phyloP scores from a whole-genome alignment of 1,140 invertebrate species.

The Penaeus chinensis region DNA sequence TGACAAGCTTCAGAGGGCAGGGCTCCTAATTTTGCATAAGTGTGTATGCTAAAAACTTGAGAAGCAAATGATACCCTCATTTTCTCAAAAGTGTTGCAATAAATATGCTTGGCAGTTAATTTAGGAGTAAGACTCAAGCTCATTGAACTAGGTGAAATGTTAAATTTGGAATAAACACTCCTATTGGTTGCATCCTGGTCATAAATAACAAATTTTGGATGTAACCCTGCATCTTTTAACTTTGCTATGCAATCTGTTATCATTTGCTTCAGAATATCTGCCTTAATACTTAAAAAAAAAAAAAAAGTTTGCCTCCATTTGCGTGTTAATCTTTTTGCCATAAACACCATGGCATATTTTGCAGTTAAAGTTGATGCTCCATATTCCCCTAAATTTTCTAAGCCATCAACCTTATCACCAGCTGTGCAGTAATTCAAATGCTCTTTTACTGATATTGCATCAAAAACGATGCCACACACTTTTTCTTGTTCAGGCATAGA shows the following conservation, averaged over 20 bases:
- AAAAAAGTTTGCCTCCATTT: constrained; percentile 14
- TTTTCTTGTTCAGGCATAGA: too few species aligned
- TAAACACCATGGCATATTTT: background rate
- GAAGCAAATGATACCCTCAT: too few species aligned
- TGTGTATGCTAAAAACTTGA: too few species aligned
- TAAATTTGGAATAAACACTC: background rate
- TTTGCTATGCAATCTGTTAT: constrained; percentile 6
- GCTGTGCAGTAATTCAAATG: too few species aligned
- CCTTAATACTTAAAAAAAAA: background rate
- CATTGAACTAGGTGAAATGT: background rate
- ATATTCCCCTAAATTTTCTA: too few species aligned
- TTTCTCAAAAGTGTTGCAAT: constrained; percentile 26
- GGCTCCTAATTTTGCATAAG: too few species aligned
- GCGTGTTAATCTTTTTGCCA: background rate
- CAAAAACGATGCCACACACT: too few species aligned
- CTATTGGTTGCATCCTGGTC: constrained; percentile 15
- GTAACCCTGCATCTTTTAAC: background rate
- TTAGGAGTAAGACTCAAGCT: background rate
- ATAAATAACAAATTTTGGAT: constrained; percentile 15
- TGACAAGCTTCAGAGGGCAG: too few species aligned
- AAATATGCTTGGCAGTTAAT: constrained; percentile 18
- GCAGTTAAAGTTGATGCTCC: too few species aligned
- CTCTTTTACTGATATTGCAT: too few species aligned
- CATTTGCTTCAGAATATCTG: constrained; percentile 20
- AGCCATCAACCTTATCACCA: too few species aligned